Evolutionary conservation across 2,113 vertebrate genomes (phyloP).

Genomic region (Actinemys pallida): DNA sequence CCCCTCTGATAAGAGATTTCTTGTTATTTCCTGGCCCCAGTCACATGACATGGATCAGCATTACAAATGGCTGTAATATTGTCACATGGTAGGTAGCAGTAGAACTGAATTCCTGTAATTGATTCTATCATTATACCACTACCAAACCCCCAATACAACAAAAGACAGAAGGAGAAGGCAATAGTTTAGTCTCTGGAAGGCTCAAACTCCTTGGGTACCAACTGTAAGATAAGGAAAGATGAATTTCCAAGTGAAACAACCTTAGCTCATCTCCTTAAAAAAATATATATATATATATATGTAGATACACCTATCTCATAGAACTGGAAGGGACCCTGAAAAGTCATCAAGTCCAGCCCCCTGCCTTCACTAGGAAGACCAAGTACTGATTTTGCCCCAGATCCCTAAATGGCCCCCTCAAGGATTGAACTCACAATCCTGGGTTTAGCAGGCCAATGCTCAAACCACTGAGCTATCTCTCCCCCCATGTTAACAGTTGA

Average conservation of each 20-base stretch:
- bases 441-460: too few species aligned
- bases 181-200: rapidly evolving
- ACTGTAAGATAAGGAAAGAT: background rate
- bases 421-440: too few species aligned
- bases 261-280: background rate
- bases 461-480: too few species aligned
- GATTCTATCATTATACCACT: background rate
- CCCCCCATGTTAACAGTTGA: background rate
- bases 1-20: too few species aligned
- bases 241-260: background rate
- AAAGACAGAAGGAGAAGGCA: background rate
- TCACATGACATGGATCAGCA: background rate
- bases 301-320: too few species aligned
- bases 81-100: rapidly evolving
- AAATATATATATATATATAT: too few species aligned
- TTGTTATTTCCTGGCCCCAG: too few species aligned
- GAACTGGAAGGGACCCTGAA: too few species aligned
- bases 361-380: too few species aligned
- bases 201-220: background rate
- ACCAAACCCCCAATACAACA: background rate
- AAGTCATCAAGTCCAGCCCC: too few species aligned
- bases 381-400: too few species aligned
- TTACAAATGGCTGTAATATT: rapidly evolving
- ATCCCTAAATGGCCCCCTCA: too few species aligned
- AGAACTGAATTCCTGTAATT: background rate